Evolutionary conservation across 2,888 invertebrate genomes (phyloP).

Genomic region (Escarpia spicata): DNA sequence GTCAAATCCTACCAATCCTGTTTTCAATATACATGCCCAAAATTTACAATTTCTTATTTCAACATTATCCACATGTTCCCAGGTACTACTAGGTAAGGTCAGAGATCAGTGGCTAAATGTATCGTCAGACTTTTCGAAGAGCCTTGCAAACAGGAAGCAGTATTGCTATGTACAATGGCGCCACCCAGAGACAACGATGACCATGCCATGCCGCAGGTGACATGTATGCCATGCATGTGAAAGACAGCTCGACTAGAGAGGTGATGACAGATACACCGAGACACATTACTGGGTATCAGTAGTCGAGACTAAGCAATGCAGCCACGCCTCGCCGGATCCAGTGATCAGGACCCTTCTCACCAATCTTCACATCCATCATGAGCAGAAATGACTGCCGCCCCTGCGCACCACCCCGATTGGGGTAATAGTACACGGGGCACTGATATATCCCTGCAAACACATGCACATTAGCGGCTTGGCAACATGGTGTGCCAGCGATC

Average conservation of each 20-base stretch:
- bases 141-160: background rate
- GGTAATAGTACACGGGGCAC: slow-evolving; percentile 88
- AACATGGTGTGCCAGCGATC: background rate
- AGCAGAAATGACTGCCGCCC: slow-evolving; percentile 77
- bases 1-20: too few species aligned
- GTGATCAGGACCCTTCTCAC: slow-evolving; percentile 77
- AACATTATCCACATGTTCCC: too few species aligned
- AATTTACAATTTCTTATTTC: too few species aligned
- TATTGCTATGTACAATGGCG: background rate
- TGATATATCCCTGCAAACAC: slow-evolving; percentile 71
- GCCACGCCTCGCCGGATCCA: slow-evolving; percentile 90
- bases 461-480: background rate
- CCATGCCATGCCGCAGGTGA: background rate
- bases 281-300: slow-evolving; percentile 21
- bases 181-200: background rate
- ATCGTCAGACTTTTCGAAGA: background rate
- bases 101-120: background rate
- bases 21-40: too few species aligned
- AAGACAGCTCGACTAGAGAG: background rate
- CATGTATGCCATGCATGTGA: background rate
- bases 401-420: slow-evolving; percentile 77
- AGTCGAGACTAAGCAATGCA: slow-evolving; percentile 77
- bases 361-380: slow-evolving; percentile 81
- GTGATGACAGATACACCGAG: background rate
- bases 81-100: background rate